Evolutionary conservation across 2,797 vertebrate genomes (phyloP).

Genomic region (Micromesistius poutassou): DNA sequence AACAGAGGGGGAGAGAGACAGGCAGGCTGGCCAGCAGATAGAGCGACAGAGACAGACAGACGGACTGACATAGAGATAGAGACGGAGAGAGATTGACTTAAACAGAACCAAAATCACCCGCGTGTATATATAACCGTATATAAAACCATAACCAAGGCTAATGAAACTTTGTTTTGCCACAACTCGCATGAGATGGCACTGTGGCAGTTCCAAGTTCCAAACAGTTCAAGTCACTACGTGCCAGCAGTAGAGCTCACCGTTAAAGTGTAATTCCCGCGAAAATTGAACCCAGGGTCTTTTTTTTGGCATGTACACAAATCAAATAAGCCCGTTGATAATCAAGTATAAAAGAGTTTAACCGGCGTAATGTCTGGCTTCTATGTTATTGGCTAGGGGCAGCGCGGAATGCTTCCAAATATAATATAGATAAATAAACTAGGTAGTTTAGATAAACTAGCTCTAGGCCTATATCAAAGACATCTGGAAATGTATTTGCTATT

Average conservation of each 20-base stretch:
- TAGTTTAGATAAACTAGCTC: not conserved
- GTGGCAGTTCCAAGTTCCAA: no score
- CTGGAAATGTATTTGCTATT: not conserved
- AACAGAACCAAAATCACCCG: not conserved
- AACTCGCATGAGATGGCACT: no score
- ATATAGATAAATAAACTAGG: no score
- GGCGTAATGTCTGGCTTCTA: no score
- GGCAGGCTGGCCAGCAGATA: not conserved
- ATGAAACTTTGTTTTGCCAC: not conserved
- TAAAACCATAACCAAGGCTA: not conserved
- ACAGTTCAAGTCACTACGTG: not conserved
- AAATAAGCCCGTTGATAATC: no score
- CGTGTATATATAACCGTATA: not conserved
- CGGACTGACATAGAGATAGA: not conserved
- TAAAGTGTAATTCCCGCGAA: no score
- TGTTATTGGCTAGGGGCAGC: no score
- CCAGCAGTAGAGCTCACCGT: not conserved
- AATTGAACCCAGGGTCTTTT: no score
- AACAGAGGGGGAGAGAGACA: slow-evolving; percentile 16
- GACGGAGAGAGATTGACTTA: not conserved
- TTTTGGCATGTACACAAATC: no score
- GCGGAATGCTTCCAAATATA: no score
- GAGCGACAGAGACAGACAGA: not conserved
- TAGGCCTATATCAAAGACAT: not conserved
- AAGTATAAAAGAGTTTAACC: no score